phyloP scores from a whole-genome alignment of 2,113 vertebrate species.

The Varanus komodoensis region DNA sequence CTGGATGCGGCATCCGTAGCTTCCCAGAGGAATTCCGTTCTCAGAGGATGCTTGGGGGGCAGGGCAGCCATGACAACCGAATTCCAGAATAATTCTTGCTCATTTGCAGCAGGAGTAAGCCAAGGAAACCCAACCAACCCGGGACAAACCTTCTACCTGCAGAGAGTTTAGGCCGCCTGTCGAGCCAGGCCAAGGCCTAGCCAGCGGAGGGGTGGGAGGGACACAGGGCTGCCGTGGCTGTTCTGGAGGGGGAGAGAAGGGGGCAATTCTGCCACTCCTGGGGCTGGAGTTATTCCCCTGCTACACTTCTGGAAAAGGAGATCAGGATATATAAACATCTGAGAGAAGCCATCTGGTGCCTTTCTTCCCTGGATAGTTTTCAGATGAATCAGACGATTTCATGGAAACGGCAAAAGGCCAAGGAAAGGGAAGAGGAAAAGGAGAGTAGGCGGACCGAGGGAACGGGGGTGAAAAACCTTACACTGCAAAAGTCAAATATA shows the following conservation, averaged over 20 bases:
- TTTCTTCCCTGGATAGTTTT: background rate
- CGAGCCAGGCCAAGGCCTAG: too few relatives aligned
- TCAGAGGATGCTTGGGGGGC: too few relatives aligned
- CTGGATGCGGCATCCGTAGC: background rate
- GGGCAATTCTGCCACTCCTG: too few relatives aligned
- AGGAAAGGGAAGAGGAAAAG: background rate
- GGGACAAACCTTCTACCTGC: too few relatives aligned
- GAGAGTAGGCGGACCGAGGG: too few relatives aligned
- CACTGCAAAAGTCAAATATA: slow-evolving; percentile 26
- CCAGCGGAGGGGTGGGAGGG: too few relatives aligned
- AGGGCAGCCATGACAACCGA: too few relatives aligned
- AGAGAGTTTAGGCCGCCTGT: too few relatives aligned
- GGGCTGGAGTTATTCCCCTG: background rate
- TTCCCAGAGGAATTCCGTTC: background rate
- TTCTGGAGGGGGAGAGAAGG: too few relatives aligned
- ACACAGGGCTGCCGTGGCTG: too few relatives aligned
- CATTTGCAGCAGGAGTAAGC: background rate
- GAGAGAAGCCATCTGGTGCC: background rate
- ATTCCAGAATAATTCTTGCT: too few relatives aligned
- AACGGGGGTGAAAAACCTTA: background rate
- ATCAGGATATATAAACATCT: background rate
- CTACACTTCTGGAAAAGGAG: background rate
- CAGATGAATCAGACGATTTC: background rate
- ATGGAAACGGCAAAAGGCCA: background rate
- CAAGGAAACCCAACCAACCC: background rate